Base-by-base conservation (phyloP, 2,888 invertebrate species). In the Lycaena phlaeas region DNA sequence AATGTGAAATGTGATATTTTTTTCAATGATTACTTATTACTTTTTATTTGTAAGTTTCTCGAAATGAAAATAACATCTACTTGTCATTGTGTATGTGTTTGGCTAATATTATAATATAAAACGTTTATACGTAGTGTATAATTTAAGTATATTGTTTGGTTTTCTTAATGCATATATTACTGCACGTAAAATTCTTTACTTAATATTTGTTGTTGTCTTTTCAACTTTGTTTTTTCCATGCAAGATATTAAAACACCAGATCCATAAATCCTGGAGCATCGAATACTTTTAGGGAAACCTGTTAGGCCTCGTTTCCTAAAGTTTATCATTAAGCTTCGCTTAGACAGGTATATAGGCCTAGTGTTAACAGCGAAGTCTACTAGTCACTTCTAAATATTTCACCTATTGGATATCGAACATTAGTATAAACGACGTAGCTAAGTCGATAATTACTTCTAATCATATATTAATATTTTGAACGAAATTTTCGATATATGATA, bases 241-340 rank as follows among this genome's bases (percentile, higher is more conserved):
- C n/a, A n/a, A n/a, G n/a, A n/a, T n/a, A n/a, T n/a, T n/a, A n/a
- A n/a, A n/a, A n/a, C n/a, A n/a, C n/a, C n/a, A n/a, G n/a, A n/a
- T n/a, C n/a, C n/a, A n/a, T n/a, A n/a, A n/a, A n/a, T n/a, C n/a
- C n/a, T n/a, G n/a, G n/a, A n/a, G n/a, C n/a, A n/a, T n/a, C n/a
- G n/a, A n/a, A n/a, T n/a, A n/a, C n/a, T n/a, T n/a, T n/a, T n/a
- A n/a, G n/a, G n/a, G n/a, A n/a, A 37, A 37, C 40, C 40, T 40
- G 30, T 28, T 27, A 37, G 41, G 38, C 41, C 27, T 22, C 3
- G 4, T 34, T 18, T 12, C 18, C 34, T 34, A 34, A 34, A 14
- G 28, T 41, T 12, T 17, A 18, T 4, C 18, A 31, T 34, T 34
- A 18, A 34, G 34, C 34, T 22, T 2, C 9, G 28, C 9, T 18